Conservation (phyloP, 2,888 invertebrate genomes). For the Molorchus minor region DNA sequence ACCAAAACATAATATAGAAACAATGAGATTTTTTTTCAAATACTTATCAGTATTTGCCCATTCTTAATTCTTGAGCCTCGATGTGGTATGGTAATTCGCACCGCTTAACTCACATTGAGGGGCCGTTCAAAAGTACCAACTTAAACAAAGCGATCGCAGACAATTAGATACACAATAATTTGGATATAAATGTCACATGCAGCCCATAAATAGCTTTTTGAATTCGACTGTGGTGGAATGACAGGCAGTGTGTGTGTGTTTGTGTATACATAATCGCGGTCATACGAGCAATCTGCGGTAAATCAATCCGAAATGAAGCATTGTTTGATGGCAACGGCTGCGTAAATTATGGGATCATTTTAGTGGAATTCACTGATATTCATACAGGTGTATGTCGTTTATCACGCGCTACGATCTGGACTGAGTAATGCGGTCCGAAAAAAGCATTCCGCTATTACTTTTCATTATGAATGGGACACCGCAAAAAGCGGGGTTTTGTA, state of each 20-base stretch:
- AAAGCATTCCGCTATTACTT: slow-evolving; percentile 18
- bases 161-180: slow-evolving; percentile 42
- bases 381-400: slow-evolving; percentile 55
- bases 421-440: slow-evolving; percentile 24
- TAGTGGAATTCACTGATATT: slow-evolving; percentile 56
- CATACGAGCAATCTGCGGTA: slow-evolving; percentile 56
- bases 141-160: slow-evolving; percentile 37
- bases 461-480: no score
- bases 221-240: slow-evolving; percentile 38
- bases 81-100: no score
- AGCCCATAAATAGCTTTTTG: slow-evolving; percentile 41
- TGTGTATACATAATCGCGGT: slow-evolving; percentile 41
- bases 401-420: slow-evolving; percentile 47
- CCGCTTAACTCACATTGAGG: no score
- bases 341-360: slow-evolving; percentile 58
- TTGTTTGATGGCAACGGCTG: slow-evolving; percentile 57
- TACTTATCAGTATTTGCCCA: no score
- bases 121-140: slow-evolving; percentile 8
- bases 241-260: slow-evolving; percentile 39
- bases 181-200: slow-evolving; percentile 42
- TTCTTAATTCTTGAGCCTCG: no score
- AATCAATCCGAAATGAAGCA: slow-evolving; percentile 60
- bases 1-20: no score
- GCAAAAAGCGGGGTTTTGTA: no score
- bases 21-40: no score